Base-by-base conservation (phyloP, 2,797 vertebrate genomes). In the Falco cherrug region DNA sequence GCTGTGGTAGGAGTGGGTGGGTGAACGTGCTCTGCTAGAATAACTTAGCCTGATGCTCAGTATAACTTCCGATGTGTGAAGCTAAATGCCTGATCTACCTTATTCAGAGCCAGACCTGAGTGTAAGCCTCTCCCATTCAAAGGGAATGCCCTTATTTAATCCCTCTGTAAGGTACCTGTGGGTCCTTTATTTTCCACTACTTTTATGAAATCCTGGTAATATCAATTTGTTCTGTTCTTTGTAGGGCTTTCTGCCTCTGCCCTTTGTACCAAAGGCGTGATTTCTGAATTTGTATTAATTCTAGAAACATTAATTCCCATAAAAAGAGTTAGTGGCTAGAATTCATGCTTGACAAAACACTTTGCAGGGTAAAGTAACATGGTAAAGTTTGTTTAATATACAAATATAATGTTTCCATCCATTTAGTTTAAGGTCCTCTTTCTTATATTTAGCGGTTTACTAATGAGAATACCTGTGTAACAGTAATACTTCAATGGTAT, bases 401-500 rank as follows among this genome's bases (percentile, higher is more conserved):
- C 87, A 91, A 83, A 84, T 67, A 39, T 37, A 67, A 9, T 35
- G 39, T 83, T 96, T 94, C 84, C 94, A 51, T 76, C 67, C 69
- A 63, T 96, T 71, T 83, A 83, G 65, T 71, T 70, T 80, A 60
- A 76, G 69, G 86, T 86, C 96, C 56, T 59, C 37, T 69, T 85
- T 83, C 91, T 96, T 10, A 24, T 79, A 63, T 86, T 91, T 84
- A 94, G 37, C 56, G 89, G 79, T 92, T 87, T 89, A 87, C 86
- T 93, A 92, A 91, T 67, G 86, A 93, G 94, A 90, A 87, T 97
- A 92, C 96, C 90, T 87, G 84, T 90, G 18, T 70, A 93, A 87
- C 87, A 94, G 84, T 76, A 94, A 33, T 89, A 89, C 87, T 95
- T 94, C 65, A 89, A 92, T 92, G 93, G 77, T 94, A 96, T 98